Base-by-base conservation (phyloP, 1,140 invertebrate genomes). In the Heliconius melpomene region DNA sequence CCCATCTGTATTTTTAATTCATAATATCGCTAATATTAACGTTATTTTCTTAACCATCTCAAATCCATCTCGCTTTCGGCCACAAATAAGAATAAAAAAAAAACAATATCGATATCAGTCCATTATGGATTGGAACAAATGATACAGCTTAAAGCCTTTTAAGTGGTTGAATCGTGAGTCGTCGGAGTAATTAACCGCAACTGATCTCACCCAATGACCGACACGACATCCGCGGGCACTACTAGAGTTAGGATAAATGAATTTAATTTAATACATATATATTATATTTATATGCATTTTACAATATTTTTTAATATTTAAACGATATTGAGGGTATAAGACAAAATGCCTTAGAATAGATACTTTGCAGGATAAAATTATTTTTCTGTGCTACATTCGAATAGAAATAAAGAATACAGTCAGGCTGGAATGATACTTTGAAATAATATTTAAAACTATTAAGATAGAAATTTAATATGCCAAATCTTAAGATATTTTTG, bases 101-200 rank as follows among this genome's bases (percentile, higher is more conserved):
- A 85, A 81, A 76, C 83, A 90, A 89, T 91, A 88, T 88, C 85
- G 79, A 87, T 91, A 93, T 92, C 91, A 90, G 87, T 91, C 90
- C 91, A 93, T 92, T 93, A 94, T 91, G 88, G 85, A 72, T 82
- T 84, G 85, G 86, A 91, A 92, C 89, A 92, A 92, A 92, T 90
- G 91, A 90, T 85, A 89, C 86, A 85, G 87, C 88, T 93, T 92
- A 90, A 93, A 93, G 89, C 90, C 88, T 93, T 94, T 93, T 91
- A 94, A 90, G 83, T 85, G 85, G 83, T 87, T 77, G 82, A 90
- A 87, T 94, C 91, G 93, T 94, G 91, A 92, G 88, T 89, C 88
- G 85, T 87, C 70, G 82, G 50, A 88, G 89, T 93, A 93, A 93
- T 94, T 92, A 94, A 87, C 87, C 79, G 84, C 79, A 82, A 83